A percentile compares a stretch with the other conserved stretches of the same genome.
Evolutionary conservation across 2,113 vertebrate genomes (phyloP).

Genomic region (Toxotes chatareus): DNA sequence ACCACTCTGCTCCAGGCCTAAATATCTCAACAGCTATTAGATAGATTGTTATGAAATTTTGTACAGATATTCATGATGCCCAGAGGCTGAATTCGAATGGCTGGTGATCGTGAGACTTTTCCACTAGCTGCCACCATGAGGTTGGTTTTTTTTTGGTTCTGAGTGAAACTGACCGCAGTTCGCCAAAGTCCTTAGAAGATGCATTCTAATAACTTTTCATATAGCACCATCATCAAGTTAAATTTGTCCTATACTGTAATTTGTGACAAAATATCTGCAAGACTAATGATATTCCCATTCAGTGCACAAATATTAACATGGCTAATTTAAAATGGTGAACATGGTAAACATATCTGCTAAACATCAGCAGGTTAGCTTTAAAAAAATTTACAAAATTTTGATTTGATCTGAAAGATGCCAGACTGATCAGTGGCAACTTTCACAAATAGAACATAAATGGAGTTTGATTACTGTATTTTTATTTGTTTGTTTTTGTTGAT

Average conservation of each 20-base stretch:
- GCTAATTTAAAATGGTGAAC: neutral
- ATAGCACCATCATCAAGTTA: constrained; percentile 4
- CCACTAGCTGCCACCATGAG: neutral
- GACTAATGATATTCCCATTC: neutral
- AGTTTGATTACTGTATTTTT: neutral
- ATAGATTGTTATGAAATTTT: neutral
- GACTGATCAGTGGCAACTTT: neutral
- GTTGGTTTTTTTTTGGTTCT: neutral
- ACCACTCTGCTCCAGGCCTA: neutral
- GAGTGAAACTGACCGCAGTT: neutral
- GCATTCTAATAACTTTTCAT: neutral
- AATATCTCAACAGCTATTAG: neutral
- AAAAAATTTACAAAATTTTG: no score
- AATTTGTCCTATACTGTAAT: neutral
- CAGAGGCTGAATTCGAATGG: neutral
- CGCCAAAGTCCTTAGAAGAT: no score
- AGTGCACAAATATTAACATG: neutral
- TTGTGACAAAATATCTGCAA: neutral
- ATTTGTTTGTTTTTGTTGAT: neutral
- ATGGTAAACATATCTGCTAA: neutral
- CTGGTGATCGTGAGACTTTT: neutral
- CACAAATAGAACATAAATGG: neutral
- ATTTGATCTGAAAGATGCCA: no score
- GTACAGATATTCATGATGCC: neutral
- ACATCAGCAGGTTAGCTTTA: no score